These are phyloP conservation scores for Gryllus longicercus DNA, from an alignment of 2,888 invertebrate genomes.

Conservation along the genomic window DNA sequence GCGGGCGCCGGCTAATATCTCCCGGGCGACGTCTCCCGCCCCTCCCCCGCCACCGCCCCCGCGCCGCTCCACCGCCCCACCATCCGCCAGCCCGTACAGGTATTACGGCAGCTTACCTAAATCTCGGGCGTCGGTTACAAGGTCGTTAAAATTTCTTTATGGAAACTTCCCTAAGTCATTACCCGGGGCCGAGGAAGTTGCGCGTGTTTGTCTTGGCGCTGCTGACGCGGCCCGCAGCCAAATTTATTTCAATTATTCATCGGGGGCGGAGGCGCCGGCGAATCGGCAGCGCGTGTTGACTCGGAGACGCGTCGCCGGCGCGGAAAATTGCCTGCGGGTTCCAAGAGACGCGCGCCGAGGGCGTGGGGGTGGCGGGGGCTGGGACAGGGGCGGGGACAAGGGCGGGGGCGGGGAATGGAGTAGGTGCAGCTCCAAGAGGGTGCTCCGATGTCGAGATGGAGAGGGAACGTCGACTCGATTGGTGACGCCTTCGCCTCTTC, in stretches of 20 bases:
- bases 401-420: too few relatives aligned
- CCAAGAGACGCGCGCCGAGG: background rate
- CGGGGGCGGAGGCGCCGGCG: background rate
- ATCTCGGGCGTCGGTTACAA: slow-evolving; percentile 17
- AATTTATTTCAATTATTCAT: slow-evolving; percentile 17
- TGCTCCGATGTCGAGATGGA: too few relatives aligned
- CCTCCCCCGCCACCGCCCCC: background rate
- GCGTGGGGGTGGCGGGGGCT: background rate
- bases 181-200: background rate
- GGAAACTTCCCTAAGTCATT: slow-evolving; percentile 17
- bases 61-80: background rate
- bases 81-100: background rate
- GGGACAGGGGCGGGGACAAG: too few relatives aligned
- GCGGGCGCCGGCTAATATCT: slow-evolving; percentile 8
- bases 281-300: slow-evolving; percentile 2
- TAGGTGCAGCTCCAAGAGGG: too few relatives aligned
- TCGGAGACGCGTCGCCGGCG: background rate
- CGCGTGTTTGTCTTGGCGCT: slow-evolving; percentile 7
- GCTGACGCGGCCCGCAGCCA: slow-evolving; percentile 10
- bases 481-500: too few relatives aligned
- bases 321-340: background rate
- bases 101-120: slow-evolving; percentile 7
- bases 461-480: too few relatives aligned
- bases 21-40: background rate
- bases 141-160: slow-evolving; percentile 17